Percentiles rank a stretch among this genome's conserved stretches.
phyloP scores from a whole-genome alignment of 2,888 invertebrate genomes.

The Oxyscelio sp. region DNA sequence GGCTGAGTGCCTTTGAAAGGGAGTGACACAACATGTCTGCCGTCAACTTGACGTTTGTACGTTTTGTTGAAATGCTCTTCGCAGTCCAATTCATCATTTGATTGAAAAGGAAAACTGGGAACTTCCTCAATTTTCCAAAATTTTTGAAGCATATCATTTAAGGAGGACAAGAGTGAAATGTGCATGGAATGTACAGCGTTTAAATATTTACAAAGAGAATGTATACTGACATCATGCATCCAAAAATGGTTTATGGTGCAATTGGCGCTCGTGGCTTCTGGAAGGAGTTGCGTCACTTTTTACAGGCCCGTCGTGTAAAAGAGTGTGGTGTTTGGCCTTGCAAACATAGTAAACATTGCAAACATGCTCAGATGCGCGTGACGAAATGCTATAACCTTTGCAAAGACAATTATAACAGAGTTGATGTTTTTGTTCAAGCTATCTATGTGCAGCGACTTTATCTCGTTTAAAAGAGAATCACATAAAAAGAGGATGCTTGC shows the following conservation, averaged over 20 bases:
- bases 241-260: too few relatives aligned
- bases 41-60: neutral
- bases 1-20: neutral
- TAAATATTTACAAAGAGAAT: too few relatives aligned
- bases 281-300: too few relatives aligned
- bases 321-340: constrained; percentile 16
- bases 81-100: neutral
- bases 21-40: neutral
- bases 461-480: constrained; percentile 6
- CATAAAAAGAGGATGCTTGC: constrained; percentile 6
- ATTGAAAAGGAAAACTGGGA: neutral
- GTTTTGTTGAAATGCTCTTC: constrained; percentile 1
- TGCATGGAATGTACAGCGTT: neutral
- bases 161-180: neutral
- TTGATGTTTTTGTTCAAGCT: constrained; percentile 1
- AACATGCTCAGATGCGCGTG: neutral
- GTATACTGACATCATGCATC: too few relatives aligned
- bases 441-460: neutral
- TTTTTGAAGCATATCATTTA: neutral
- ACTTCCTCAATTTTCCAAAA: constrained; percentile 17
- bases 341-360: too few relatives aligned
- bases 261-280: too few relatives aligned
- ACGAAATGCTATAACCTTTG: neutral
- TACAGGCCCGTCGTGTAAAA: too few relatives aligned
- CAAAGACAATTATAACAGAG: neutral